Evolutionary conservation across 2,113 vertebrate species (phyloP).

Genomic region (Heterocephalus glaber): DNA sequence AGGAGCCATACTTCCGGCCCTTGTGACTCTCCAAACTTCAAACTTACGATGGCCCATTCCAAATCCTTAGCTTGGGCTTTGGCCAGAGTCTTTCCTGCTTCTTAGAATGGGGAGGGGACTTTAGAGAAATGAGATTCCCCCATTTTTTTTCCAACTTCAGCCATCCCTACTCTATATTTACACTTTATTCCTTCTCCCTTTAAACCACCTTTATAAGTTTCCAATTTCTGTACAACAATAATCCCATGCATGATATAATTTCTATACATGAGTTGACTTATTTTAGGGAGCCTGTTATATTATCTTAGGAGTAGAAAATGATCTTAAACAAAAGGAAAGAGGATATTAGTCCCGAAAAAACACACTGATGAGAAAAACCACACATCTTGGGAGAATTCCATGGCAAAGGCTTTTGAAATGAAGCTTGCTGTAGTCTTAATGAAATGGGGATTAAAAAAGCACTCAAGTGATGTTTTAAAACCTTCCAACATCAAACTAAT

Average conservation of each 20-base stretch:
- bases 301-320: background rate
- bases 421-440: background rate
- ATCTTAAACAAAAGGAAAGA: background rate
- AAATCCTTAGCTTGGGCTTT: background rate
- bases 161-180: too few species aligned
- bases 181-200: background rate
- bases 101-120: background rate
- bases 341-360: background rate
- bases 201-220: background rate
- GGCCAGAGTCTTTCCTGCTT: background rate
- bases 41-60: background rate
- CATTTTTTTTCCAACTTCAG: background rate
- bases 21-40: background rate
- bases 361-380: background rate
- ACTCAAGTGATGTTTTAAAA: background rate
- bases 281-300: background rate
- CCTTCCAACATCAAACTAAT: background rate
- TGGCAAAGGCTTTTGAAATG: background rate
- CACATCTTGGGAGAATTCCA: background rate
- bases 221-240: background rate
- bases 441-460: slow-evolving; percentile 4
- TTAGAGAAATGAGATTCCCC: background rate
- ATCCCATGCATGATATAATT: background rate
- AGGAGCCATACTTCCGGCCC: fast-evolving
- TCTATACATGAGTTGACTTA: background rate